phyloP scores from a whole-genome alignment of 2,113 vertebrate species.

The Leucopsar rothschildi region DNA sequence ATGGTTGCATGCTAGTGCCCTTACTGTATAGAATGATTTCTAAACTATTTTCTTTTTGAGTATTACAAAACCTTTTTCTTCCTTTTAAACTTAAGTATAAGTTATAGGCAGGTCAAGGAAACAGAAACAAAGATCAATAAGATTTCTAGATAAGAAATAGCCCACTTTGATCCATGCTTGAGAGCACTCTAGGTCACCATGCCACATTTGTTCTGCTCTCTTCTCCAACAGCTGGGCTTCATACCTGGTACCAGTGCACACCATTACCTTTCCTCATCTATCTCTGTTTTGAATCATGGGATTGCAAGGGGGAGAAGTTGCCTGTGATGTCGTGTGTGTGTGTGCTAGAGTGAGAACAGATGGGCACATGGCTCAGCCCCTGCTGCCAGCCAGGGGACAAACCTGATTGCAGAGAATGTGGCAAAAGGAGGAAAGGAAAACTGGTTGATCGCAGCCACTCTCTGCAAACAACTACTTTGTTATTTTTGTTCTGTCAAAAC shows the following conservation, averaged over 20 bases:
- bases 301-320: background rate
- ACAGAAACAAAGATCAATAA: background rate
- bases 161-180: background rate
- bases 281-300: background rate
- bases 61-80: background rate
- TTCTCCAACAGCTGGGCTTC: background rate
- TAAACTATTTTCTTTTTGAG: background rate
- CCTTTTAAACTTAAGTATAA: background rate
- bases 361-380: background rate
- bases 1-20: background rate
- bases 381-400: background rate
- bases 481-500: background rate
- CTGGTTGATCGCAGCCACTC: background rate
- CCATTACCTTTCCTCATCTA: background rate
- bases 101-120: background rate
- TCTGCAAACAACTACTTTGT: background rate
- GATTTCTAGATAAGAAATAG: background rate
- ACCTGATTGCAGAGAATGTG: background rate
- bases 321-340: fast-evolving
- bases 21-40: background rate
- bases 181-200: background rate
- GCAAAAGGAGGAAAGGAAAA: background rate
- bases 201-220: background rate
- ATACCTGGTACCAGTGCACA: background rate
- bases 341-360: background rate